Conservation (phyloP, 2,797 vertebrate species). For the Urosaurus nigricauda region DNA sequence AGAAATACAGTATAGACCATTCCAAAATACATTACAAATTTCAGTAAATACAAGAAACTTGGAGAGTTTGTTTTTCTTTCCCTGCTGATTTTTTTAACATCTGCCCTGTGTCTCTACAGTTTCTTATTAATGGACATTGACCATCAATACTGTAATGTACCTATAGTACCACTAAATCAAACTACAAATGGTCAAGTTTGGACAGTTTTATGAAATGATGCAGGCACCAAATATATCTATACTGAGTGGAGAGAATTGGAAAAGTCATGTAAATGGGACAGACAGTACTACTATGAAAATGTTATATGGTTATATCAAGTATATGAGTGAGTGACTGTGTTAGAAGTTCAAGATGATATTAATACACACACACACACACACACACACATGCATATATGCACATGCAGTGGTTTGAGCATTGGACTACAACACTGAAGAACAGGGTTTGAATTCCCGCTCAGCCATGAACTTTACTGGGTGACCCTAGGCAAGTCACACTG, state of each 20-base stretch:
- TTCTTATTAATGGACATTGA: not conserved
- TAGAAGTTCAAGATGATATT: not conserved
- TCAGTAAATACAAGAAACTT: too few species aligned
- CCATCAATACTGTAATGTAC: not conserved
- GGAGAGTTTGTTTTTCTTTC: too few species aligned
- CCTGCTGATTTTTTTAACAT: not conserved
- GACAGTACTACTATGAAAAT: not conserved
- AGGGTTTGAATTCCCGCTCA: too few species aligned
- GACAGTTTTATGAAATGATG: not conserved
- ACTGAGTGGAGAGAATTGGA: not conserved
- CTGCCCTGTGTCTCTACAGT: not conserved
- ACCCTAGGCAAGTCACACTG: too few species aligned
- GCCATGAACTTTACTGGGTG: too few species aligned
- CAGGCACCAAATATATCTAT: not conserved
- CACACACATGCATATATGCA: too few species aligned
- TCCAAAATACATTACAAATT: too few species aligned
- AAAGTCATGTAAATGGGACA: not conserved
- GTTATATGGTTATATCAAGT: not conserved
- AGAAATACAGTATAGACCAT: too few species aligned
- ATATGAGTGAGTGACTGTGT: not conserved
- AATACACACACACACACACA: too few species aligned
- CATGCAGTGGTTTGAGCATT: too few species aligned
- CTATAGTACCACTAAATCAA: too few species aligned
- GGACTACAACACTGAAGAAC: too few species aligned
- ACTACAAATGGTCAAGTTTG: not conserved